These are phyloP conservation scores for Eucriotettix oculatus DNA, from an alignment of 2,888 invertebrate genomes.

Conservation along the genomic window DNA sequence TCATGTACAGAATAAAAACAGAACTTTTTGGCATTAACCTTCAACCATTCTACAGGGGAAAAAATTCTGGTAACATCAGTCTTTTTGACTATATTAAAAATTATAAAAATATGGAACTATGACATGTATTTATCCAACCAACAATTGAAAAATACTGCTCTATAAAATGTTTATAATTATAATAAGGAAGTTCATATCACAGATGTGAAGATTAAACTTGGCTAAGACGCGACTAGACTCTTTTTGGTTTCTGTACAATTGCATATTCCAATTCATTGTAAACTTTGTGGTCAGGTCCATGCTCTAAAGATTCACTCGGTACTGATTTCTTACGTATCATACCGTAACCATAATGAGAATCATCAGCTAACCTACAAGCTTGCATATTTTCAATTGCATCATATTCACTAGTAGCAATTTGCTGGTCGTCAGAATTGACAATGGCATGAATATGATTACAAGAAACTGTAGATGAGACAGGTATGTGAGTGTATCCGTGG, in stretches of 20 bases:
- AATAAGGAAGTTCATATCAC: not conserved
- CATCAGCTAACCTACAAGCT: constrained; percentile 56
- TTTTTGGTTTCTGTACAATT: constrained; percentile 69
- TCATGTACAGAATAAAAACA: too few relatives aligned
- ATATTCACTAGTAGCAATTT: constrained; percentile 41
- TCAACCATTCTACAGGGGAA: too few relatives aligned
- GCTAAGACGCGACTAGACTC: constrained; percentile 36
- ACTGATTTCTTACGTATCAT: constrained; percentile 49
- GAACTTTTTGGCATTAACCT: too few relatives aligned
- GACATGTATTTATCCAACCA: too few relatives aligned
- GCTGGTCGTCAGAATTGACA: constrained; percentile 7
- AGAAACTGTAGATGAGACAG: constrained; percentile 17
- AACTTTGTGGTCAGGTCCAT: constrained; percentile 36
- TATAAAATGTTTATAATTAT: too few relatives aligned
- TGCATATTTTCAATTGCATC: constrained; percentile 55
- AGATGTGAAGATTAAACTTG: not conserved
- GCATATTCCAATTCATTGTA: constrained; percentile 68
- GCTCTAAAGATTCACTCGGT: constrained; percentile 31
- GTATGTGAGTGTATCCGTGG: constrained; percentile 51
- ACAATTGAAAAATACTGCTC: too few relatives aligned
- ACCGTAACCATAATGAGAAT: constrained; percentile 66
- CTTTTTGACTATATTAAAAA: too few relatives aligned
- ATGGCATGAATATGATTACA: not conserved
- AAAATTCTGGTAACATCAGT: too few relatives aligned
- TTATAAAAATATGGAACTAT: too few relatives aligned